Conservation (phyloP, 64 coral and sea anemone species). For the Orbicella faveolata region DNA sequence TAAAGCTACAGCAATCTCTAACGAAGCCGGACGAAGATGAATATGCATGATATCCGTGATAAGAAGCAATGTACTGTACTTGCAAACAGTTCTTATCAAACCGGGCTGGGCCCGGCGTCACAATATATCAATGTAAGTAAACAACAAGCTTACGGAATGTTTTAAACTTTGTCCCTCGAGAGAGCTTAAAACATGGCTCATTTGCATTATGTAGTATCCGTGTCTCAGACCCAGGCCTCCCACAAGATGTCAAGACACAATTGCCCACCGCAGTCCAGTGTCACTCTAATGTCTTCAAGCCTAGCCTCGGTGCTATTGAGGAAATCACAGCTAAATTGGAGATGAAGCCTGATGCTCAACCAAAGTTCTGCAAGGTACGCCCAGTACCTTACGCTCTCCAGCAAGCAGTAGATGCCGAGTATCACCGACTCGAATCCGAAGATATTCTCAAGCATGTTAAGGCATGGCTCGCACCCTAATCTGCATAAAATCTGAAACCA, state of each 20-base stretch:
- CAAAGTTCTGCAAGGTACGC: slow-evolving; percentile 19
- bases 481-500: too few species aligned
- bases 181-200: too few species aligned
- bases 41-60: neutral
- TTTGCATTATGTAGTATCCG: neutral
- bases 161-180: too few species aligned
- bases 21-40: too few species aligned
- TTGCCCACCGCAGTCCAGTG: neutral
- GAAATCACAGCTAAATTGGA: slow-evolving; percentile 13
- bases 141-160: neutral
- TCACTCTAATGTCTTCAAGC: neutral
- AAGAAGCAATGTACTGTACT: neutral
- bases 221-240: neutral
- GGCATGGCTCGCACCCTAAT: too few species aligned
- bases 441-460: too few species aligned
- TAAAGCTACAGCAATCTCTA: neutral
- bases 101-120: too few species aligned
- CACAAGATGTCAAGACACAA: neutral
- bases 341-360: neutral
- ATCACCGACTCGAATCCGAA: neutral
- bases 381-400: slow-evolving; percentile 26
- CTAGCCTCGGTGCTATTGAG: neutral
- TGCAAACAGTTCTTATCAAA: neutral
- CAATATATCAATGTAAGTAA: too few species aligned
- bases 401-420: slow-evolving; percentile 1